Base-by-base conservation (phyloP, 2,888 invertebrate species). In the Drosophila acutilabella region DNA sequence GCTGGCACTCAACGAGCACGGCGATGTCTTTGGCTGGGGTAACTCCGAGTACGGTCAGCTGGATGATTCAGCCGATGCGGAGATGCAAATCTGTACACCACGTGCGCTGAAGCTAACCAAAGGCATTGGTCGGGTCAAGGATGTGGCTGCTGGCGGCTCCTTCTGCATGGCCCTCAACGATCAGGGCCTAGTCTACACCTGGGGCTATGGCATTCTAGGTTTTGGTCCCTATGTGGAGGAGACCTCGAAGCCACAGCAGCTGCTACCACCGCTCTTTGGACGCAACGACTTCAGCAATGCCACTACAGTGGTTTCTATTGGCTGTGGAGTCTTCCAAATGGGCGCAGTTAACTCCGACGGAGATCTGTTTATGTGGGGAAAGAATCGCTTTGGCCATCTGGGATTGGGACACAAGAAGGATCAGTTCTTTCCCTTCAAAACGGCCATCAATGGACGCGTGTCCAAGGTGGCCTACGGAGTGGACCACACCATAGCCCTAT, bases 21-120 rank as follows among this genome's bases (percentile, higher is more conserved):
- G 98, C 4, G 96, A 98, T 85, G 94, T 98, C 1, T 99, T 98
- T 93, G 99, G 98, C 0, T 99, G 99, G 98, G 99, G 99, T 7
- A 99, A 98, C 92, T 96, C 96, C 0, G 99, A 99, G 92, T 98
- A 98, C 89, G 95, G 95, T 0, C 99, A 99, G 91, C 93, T 99
- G 40, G 88, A 91, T 58, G 87, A 90, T 56, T 67, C 88, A 23
- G 75, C 26, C 0, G 83, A 90, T n/a, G 74, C 89, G 6, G 78
- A 81, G 4, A 75, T 80, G 10, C 98, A 98, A 92, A 93, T 98
- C 4, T 95, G 95, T 88, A 93, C 93, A 79, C 96, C 98, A 0
- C 94, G 94, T 41, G 93, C 94, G 18, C 89, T 97, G 2, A 93
- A 93, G 41, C 93, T 95, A 51, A 94, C 96, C 0, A 93, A 94